phyloP scores from a whole-genome alignment of 1,140 invertebrate genomes.

The Drosophila seguyi region DNA sequence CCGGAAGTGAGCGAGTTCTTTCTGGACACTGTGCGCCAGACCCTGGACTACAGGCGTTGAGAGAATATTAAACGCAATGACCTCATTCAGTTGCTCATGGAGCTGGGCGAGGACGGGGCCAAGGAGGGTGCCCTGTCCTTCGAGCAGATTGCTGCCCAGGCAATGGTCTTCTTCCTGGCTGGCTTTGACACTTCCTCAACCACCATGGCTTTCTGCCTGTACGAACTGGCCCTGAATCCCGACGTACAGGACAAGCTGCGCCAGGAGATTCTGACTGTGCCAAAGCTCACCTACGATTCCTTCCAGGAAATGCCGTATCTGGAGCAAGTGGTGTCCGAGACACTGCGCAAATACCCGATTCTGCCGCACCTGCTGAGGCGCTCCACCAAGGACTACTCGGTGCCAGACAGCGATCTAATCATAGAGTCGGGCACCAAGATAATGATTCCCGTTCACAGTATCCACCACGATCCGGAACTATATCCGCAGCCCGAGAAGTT shows the following conservation, averaged over 20 bases:
- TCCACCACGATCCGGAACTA: conserved; percentile 88
- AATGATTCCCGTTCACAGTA: conserved; percentile 86
- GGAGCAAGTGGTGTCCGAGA: conserved; percentile 85
- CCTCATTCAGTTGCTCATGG: conserved; percentile 86
- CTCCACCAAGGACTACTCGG: conserved; percentile 62
- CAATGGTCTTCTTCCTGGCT: conserved; percentile 86
- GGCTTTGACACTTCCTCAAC: conserved; percentile 89
- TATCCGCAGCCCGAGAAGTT: conserved; percentile 89
- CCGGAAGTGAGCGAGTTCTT: conserved; percentile 86
- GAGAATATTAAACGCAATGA: conserved; percentile 61
- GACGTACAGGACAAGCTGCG: conserved; percentile 87
- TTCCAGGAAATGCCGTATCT: conserved; percentile 86
- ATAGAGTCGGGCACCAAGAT: conserved; percentile 85
- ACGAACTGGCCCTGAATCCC: conserved; percentile 87
- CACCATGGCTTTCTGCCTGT: conserved; percentile 86
- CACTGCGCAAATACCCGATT: conserved; percentile 86
- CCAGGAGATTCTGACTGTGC: conserved; percentile 86
- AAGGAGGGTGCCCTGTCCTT: conserved; percentile 64
- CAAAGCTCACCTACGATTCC: conserved; percentile 87
- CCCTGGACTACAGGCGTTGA: conserved; percentile 53
- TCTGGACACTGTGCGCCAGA: conserved; percentile 64
- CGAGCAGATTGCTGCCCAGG: conserved; percentile 83
- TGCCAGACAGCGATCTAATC: conserved; percentile 48
- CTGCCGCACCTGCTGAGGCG: conserved; percentile 63
- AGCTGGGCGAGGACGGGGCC: conserved; percentile 85